A percentile compares a stretch with the other conserved stretches of the same genome.
Conservation (phyloP, 2,888 invertebrate genomes). For the Synanthedon formicaeformis region DNA sequence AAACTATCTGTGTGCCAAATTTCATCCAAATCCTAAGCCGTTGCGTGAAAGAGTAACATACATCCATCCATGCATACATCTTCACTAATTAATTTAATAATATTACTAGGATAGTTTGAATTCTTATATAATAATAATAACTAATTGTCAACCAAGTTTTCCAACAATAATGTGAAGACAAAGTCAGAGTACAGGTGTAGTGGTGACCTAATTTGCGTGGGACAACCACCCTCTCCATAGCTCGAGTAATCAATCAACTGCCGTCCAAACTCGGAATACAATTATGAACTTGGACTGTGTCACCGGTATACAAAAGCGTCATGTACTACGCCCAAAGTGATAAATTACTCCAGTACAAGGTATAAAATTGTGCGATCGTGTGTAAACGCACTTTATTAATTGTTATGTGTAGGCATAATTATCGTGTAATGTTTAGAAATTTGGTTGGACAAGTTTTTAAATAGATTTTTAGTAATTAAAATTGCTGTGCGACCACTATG, state of each 20-base stretch:
- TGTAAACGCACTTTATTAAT: neutral
- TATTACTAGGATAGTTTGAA: too few species aligned
- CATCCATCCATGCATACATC: too few species aligned
- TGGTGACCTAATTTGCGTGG: slow-evolving; percentile 26
- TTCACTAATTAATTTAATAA: too few species aligned
- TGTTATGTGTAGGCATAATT: slow-evolving; percentile 7
- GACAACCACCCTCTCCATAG: neutral
- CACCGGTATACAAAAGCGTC: slow-evolving; percentile 38
- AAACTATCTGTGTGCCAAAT: too few species aligned
- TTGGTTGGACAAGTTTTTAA: neutral
- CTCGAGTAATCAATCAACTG: slow-evolving; percentile 55
- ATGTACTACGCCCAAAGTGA: slow-evolving; percentile 42
- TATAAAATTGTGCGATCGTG: slow-evolving; percentile 10
- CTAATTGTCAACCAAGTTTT: too few species aligned
- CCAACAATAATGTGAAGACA: too few species aligned
- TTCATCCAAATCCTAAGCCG: too few species aligned
- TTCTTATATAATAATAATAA: too few species aligned
- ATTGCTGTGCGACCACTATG: too few species aligned
- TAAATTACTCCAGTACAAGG: slow-evolving; percentile 41
- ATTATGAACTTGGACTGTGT: slow-evolving; percentile 66
- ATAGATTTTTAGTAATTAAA: too few species aligned
- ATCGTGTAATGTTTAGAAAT: slow-evolving; percentile 2
- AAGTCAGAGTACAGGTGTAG: slow-evolving; percentile 22
- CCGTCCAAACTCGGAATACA: slow-evolving; percentile 64
- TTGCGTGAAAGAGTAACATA: too few species aligned